Evolutionary conservation across 2,888 invertebrate species (phyloP).

Genomic region (Callyntrura sp.): DNA sequence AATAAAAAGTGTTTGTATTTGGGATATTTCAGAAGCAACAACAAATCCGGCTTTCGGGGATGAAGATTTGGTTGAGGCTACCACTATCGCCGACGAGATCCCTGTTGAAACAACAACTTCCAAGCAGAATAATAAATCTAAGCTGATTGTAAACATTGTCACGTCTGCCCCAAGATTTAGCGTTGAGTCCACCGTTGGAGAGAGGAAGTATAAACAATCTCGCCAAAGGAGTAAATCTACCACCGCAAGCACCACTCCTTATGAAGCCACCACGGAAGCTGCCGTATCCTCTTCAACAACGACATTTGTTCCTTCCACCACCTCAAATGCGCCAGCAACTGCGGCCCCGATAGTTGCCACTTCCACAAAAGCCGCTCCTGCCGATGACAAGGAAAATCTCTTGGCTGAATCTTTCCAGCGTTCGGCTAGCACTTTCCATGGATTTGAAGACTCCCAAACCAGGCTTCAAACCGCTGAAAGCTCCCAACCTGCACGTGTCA

Average conservation of each 20-base stretch:
- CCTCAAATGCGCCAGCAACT: conserved; percentile 57
- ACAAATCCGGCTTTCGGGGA: conserved; percentile 68
- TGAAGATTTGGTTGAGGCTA: conserved; percentile 79
- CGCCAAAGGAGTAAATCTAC: conserved; percentile 42
- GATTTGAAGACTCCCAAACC: conserved; percentile 83
- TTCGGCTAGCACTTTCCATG: conserved; percentile 80
- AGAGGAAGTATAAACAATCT: conserved; percentile 47
- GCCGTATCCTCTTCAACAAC: conserved; percentile 9
- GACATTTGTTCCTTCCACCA: conserved; percentile 39
- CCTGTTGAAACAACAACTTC: conserved; percentile 73
- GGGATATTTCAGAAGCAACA: conserved; percentile 67
- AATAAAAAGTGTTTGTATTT: neutral
- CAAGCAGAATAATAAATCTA: conserved; percentile 56
- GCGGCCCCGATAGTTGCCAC: conserved; percentile 28
- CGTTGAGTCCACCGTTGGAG: conserved; percentile 68
- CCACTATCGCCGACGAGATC: conserved; percentile 74
- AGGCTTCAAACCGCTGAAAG: conserved; percentile 82
- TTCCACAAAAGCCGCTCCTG: conserved; percentile 29
- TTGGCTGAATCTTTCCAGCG: conserved; percentile 81
- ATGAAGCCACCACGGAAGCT: conserved; percentile 51
- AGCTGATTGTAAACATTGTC: conserved; percentile 81
- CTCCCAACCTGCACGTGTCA: conserved; percentile 89
- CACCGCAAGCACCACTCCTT: conserved; percentile 28
- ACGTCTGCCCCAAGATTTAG: conserved; percentile 80
- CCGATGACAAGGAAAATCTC: conserved; percentile 82